phyloP scores from a whole-genome alignment of 2,888 invertebrate species.

The Lumbricus terrestris region DNA sequence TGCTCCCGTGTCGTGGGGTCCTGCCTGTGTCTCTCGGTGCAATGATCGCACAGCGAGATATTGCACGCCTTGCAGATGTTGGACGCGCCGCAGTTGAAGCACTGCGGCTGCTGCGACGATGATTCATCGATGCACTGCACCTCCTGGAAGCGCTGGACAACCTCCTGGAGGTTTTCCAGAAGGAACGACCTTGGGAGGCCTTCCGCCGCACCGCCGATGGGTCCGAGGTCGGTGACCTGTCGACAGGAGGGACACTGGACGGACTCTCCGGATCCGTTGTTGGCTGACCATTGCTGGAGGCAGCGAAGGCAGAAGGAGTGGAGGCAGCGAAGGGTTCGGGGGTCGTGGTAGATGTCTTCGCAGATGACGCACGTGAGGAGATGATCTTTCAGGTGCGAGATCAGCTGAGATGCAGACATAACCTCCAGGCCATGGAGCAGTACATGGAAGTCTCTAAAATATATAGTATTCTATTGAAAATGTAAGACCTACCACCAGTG shows the following conservation, averaged over 20 bases:
- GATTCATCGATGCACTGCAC: neutral
- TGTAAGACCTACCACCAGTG: no score
- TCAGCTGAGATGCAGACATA: neutral
- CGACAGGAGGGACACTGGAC: slow-evolving; percentile 15
- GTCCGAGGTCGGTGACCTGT: neutral
- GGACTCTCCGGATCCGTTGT: neutral
- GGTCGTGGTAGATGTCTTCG: slow-evolving; percentile 52
- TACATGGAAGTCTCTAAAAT: neutral
- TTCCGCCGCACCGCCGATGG: neutral
- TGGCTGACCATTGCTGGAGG: slow-evolving; percentile 43
- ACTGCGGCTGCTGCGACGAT: neutral
- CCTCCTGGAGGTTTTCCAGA: slow-evolving; percentile 5
- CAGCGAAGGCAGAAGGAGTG: slow-evolving; percentile 56
- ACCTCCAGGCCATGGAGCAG: neutral
- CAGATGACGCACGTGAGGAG: slow-evolving; percentile 50
- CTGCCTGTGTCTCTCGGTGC: neutral
- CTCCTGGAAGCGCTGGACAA: neutral
- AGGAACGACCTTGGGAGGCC: slow-evolving; percentile 8
- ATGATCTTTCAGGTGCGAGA: slow-evolving; percentile 20
- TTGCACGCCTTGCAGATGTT: slow-evolving; percentile 11
- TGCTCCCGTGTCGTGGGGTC: neutral
- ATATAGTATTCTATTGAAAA: no score
- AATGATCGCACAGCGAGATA: neutral
- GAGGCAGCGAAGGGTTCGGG: slow-evolving; percentile 53
- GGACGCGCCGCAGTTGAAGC: neutral